Conservation (phyloP, 2,797 vertebrate species). For the Coregonus ussuriensis region DNA sequence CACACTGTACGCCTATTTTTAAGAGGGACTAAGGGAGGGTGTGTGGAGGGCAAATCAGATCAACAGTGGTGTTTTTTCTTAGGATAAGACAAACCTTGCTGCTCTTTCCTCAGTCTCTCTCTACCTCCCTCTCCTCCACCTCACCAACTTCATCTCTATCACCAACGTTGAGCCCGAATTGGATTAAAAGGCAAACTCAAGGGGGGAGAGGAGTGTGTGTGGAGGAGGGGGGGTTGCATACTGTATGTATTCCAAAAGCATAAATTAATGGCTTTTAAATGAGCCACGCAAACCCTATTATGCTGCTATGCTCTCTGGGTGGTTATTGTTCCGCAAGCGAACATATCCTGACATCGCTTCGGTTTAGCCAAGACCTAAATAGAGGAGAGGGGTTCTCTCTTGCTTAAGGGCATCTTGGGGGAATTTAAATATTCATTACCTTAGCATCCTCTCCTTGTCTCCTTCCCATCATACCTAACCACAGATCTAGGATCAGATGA, state of each 20-base stretch:
- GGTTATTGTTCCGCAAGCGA: slow-evolving; percentile 40
- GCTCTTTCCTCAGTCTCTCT: neutral
- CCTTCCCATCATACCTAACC: neutral
- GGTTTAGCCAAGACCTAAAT: neutral
- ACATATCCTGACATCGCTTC: neutral
- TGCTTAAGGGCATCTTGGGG: neutral
- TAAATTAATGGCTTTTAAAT: slow-evolving; percentile 49
- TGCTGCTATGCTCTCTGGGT: slow-evolving; percentile 16
- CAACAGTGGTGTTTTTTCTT: slow-evolving; percentile 17
- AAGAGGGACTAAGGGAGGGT: slow-evolving; percentile 13
- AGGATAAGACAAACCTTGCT: neutral
- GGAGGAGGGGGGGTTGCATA: slow-evolving; percentile 4
- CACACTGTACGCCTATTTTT: slow-evolving; percentile 4
- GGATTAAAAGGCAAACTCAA: slow-evolving; percentile 51
- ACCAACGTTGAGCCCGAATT: slow-evolving; percentile 41
- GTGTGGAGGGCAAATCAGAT: slow-evolving; percentile 18
- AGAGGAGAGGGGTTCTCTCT: neutral
- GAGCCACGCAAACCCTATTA: slow-evolving; percentile 50
- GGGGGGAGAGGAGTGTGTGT: slow-evolving; percentile 1
- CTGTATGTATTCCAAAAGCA: slow-evolving; percentile 43
- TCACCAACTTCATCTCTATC: neutral
- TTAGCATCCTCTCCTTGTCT: neutral
- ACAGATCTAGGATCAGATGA: neutral
- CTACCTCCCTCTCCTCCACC: neutral
- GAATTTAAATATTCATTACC: neutral